A percentile compares a stretch with the other conserved stretches of the same genome.
Conservation (phyloP, 1,140 invertebrate species). For the Adelges cooleyi region DNA sequence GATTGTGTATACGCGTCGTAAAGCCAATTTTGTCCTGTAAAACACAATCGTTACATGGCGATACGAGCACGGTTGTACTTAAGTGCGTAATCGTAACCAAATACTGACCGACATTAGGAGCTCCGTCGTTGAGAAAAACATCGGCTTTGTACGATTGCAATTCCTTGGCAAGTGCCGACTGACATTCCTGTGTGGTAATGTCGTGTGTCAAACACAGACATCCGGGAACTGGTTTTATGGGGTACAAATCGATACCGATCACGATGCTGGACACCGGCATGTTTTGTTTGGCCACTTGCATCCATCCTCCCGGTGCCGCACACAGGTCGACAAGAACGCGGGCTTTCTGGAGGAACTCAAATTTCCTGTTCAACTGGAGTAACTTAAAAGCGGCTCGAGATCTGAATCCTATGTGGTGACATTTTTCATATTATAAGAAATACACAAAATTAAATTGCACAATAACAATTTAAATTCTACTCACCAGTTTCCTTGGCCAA, state of each 20-base stretch:
- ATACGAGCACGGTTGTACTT: background rate
- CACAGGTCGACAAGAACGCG: constrained; percentile 95
- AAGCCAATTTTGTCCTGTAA: constrained; percentile 74
- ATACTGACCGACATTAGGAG: constrained; percentile 84
- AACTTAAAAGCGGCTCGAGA: constrained; percentile 98
- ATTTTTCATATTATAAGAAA: background rate
- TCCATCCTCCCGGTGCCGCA: constrained; percentile 98
- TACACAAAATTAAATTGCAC: background rate
- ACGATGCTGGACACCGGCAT: constrained; percentile 96
- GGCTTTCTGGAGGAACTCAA: constrained; percentile 91
- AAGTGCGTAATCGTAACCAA: no score
- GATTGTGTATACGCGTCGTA: constrained; percentile 95
- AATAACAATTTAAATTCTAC: background rate
- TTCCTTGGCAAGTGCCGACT: constrained; percentile 64
- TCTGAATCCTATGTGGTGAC: constrained; percentile 63
- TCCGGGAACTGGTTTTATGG: constrained; percentile 85
- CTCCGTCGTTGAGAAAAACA: constrained; percentile 91
- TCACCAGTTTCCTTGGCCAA: constrained; percentile 96
- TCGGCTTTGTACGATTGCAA: constrained; percentile 94
- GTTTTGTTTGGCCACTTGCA: constrained; percentile 97
- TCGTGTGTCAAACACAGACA: constrained; percentile 85
- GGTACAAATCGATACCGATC: constrained; percentile 88
- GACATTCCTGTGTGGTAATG: constrained; percentile 90
- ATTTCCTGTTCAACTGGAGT: constrained; percentile 94
- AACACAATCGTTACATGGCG: background rate